phyloP scores from a whole-genome alignment of 2,888 invertebrate species.

The Antitype chi region DNA sequence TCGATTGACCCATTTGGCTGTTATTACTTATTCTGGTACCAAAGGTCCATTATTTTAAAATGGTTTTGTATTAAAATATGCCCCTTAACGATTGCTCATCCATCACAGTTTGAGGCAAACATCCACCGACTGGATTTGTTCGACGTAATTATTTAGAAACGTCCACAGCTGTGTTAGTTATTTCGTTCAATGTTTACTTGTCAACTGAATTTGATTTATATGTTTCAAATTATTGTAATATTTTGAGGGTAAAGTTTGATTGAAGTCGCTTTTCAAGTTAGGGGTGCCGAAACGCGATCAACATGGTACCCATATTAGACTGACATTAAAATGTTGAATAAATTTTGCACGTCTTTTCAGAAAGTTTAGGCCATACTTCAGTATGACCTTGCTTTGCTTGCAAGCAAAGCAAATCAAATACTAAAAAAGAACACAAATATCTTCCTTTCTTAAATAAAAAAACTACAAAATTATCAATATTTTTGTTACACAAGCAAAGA shows the following conservation, averaged over 20 bases:
- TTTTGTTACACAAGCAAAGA: too few relatives aligned
- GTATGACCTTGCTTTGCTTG: too few relatives aligned
- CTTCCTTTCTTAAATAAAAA: neutral
- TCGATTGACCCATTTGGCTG: too few relatives aligned
- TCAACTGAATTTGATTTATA: slow-evolving; percentile 48
- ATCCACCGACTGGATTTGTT: slow-evolving; percentile 48
- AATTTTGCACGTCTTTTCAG: neutral
- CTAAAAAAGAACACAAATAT: too few relatives aligned
- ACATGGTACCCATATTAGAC: neutral
- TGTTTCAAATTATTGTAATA: slow-evolving; percentile 39
- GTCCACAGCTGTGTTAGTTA: slow-evolving; percentile 44
- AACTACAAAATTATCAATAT: neutral
- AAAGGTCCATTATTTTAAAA: neutral
- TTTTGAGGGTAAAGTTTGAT: neutral
- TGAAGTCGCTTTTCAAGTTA: neutral
- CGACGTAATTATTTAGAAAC: slow-evolving; percentile 57
- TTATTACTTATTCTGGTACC: too few relatives aligned
- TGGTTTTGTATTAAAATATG: neutral
- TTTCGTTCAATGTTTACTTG: slow-evolving; percentile 48
- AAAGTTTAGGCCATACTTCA: neutral
- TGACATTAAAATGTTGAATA: neutral
- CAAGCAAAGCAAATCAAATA: neutral
- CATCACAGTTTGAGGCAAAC: slow-evolving; percentile 43
- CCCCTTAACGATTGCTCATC: slow-evolving; percentile 53
- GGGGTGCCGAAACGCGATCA: neutral